Base-by-base conservation (phyloP, 2,797 vertebrate species). In the Mus caroli region DNA sequence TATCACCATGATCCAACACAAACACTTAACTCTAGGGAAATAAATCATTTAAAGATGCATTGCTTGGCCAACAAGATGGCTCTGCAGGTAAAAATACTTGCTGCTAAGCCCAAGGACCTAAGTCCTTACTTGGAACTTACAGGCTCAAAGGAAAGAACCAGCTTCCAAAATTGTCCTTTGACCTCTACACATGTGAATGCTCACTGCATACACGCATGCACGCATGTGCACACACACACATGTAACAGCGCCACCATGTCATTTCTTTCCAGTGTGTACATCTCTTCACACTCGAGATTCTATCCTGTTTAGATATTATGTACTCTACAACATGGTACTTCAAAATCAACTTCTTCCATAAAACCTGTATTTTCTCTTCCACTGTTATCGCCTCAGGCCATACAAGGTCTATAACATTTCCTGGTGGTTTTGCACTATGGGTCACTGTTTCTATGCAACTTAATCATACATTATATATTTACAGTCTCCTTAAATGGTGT, bases 401-500 rank as follows among this genome's bases (percentile, higher is more conserved):
- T 1, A 4, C 14, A 69, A 96, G 11, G 13, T 67, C 52, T 83
- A 28, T 58, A 71, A 69, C n/a, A 43, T 43, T 31, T 50, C 10
- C 7, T 78, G 26, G 34, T 69, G 40, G 82, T 50, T 94, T 80
- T 80, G 90, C 13, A 71, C 46, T 91, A 91, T 2, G 85, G 37
- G 31, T 28, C n/a, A 56, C 40, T 24, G 17, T 64, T 92, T 34
- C 37, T n/a, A 22, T 67, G 20, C 9, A 92, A 54, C 79, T 90
- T 93, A 93, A 78, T 52, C 86, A 78, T 37, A 91, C 6, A 50
- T 86, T 86, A 14, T 54, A 17, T 80, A 77, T 77, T 88, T 88
- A 67, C 31, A 79, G 67, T 94, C 26, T 89, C 71, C 75, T 87
- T 60, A 91, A 95, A 77, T 89, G 50, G 54, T 84, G 73, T 78